Base-by-base conservation (phyloP, 2,113 vertebrate species). In the Menura novaehollandiae region DNA sequence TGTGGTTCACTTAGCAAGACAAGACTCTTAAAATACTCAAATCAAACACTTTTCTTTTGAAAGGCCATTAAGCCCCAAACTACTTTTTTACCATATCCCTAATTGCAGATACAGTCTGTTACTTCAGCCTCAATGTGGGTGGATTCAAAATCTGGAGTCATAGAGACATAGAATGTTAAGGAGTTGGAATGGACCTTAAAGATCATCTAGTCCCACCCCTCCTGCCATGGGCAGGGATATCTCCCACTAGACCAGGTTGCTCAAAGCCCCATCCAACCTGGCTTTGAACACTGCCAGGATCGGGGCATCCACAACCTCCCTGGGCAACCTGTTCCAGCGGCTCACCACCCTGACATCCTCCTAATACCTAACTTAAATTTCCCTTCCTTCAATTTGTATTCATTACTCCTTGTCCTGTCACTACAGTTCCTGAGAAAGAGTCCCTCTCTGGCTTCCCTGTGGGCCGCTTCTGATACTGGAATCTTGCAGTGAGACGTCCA, bases 51-150 rank as follows among this genome's bases (percentile, higher is more conserved):
- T 59, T 63, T 17, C 19, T 82, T 93, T 74, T 85, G 43, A 80
- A 96, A 68, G 24, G 4, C 15, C 7, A 7, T 71, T 66, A 85
- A 69, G 52, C 28, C 37, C 9, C 8, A 55, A 43, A 20, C 10
- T 44, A 3, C 33, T 85, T 81, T 14, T 64, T 89, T 64, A 41
- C 10, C 3, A 0, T 60, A 52, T 63, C 8, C 60, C 39, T 72
- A 23, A 56, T 37, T 89, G 9, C 21, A 94, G 19, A 18, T 82
- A 49, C 4, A 52, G 59, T 9, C 4, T 91, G 15, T 23, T 75
- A 39, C 17, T 73, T 88, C 3, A 4, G 11, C 19, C 22, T 73
- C 2, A 6, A 0, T 17, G 18, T 5, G 4, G 4, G 2, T 51
- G 27, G 5, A 10, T 49, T 91, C 22, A 62, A 83, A 85, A 73